phyloP scores from a whole-genome alignment of 2,113 vertebrate species.

The Gobius niger region DNA sequence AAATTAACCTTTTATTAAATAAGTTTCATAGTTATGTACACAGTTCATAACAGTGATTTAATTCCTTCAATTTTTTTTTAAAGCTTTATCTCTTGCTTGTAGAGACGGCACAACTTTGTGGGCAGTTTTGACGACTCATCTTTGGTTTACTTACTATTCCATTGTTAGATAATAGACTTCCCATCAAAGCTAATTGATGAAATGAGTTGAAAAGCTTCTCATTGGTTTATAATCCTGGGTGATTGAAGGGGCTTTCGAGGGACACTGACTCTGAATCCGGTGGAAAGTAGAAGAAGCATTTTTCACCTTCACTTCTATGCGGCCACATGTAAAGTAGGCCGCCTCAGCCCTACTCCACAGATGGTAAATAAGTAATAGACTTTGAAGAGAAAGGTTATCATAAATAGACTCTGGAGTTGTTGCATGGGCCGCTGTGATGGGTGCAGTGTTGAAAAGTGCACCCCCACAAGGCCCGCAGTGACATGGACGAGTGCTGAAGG shows the following conservation, averaged over 20 bases:
- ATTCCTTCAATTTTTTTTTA: not conserved
- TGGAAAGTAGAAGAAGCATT: not conserved
- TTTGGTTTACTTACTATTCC: conserved; percentile 24
- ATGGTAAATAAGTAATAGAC: conserved; percentile 37
- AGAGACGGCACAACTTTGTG: not conserved
- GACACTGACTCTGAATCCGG: not conserved
- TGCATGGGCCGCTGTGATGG: conserved; percentile 26
- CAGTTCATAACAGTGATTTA: not conserved
- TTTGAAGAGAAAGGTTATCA: conserved; percentile 31
- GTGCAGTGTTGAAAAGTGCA: conserved; percentile 48
- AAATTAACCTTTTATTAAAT: not conserved
- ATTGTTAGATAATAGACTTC: conserved; percentile 13
- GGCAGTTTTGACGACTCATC: conserved; percentile 23
- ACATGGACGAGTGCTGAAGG: conserved; percentile 73
- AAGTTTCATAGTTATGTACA: not conserved
- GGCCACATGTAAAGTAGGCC: conserved; percentile 7
- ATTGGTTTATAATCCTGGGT: not conserved
- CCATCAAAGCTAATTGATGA: conserved; percentile 33
- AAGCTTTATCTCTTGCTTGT: not conserved
- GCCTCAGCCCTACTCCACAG: not conserved
- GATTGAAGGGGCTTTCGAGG: not conserved
- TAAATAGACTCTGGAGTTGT: conserved; percentile 29
- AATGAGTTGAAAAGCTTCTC: conserved; percentile 15
- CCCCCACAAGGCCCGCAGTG: conserved; percentile 53
- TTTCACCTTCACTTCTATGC: conserved; percentile 5